phyloP scores from a whole-genome alignment of 1,140 invertebrate species.

The Ostrea edulis region DNA sequence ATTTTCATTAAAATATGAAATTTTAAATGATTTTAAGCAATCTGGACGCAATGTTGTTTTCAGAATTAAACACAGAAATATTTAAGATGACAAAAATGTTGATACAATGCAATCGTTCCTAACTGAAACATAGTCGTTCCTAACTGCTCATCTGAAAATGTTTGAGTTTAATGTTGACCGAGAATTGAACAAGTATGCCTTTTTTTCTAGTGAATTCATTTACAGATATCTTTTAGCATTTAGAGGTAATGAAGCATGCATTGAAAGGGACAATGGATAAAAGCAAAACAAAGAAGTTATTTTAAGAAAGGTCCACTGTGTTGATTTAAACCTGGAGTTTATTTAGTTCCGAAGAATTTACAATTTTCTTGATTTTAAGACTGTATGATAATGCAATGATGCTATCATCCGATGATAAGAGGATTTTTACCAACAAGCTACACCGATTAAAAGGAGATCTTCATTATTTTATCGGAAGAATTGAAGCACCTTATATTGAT shows the following conservation, averaged over 20 bases:
- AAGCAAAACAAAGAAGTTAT: not conserved
- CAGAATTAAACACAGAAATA: no score
- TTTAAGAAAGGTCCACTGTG: not conserved
- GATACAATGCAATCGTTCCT: no score
- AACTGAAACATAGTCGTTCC: no score
- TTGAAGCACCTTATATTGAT: not conserved
- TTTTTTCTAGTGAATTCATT: no score
- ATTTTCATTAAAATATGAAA: no score
- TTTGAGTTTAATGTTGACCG: no score
- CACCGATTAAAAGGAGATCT: slow-evolving; percentile 9
- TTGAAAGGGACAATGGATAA: not conserved
- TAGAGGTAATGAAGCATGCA: not conserved
- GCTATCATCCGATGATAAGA: not conserved
- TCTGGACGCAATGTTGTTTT: no score
- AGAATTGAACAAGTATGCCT: no score
- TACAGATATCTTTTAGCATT: not conserved
- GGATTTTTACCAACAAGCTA: slow-evolving; percentile 7
- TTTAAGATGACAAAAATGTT: no score
- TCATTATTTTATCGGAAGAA: slow-evolving; percentile 2
- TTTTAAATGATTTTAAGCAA: no score
- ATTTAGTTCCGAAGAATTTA: not conserved
- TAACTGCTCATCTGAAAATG: no score
- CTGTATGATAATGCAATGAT: not conserved
- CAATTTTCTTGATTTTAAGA: not conserved
- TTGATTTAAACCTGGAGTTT: not conserved